Conservation (phyloP, 2,888 invertebrate genomes). For the Harpalus rufipes region DNA sequence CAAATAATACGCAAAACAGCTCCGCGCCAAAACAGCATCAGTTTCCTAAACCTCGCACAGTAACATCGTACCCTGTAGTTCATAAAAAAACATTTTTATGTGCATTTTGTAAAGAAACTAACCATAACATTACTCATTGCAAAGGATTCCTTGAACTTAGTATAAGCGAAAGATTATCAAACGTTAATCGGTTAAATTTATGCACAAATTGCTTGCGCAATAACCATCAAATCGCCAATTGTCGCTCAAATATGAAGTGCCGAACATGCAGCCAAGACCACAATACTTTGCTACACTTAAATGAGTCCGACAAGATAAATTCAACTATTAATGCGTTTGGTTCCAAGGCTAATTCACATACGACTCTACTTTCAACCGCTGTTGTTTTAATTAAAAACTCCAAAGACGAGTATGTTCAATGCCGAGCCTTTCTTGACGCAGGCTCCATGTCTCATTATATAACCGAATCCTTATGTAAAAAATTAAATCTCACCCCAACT, state of each 20-base stretch:
- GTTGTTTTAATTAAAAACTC: slow-evolving; percentile 6
- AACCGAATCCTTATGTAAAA: not conserved
- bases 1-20: not conserved
- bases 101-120: too few relatives aligned
- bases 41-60: too few relatives aligned
- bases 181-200: not conserved
- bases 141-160: not conserved
- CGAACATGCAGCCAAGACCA: not conserved
- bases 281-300: not conserved
- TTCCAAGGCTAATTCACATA: not conserved
- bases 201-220: slow-evolving; percentile 18
- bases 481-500: not conserved
- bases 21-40: not conserved
- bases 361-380: not conserved
- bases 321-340: not conserved
- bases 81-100: too few relatives aligned
- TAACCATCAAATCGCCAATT: not conserved
- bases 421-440: not conserved
- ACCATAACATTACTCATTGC: not conserved
- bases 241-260: not conserved
- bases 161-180: not conserved
- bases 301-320: not conserved
- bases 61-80: too few relatives aligned
- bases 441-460: slow-evolving; percentile 23
- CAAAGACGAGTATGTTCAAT: not conserved